Conservation (phyloP, 2,888 invertebrate species). For the Julus scanicus region DNA sequence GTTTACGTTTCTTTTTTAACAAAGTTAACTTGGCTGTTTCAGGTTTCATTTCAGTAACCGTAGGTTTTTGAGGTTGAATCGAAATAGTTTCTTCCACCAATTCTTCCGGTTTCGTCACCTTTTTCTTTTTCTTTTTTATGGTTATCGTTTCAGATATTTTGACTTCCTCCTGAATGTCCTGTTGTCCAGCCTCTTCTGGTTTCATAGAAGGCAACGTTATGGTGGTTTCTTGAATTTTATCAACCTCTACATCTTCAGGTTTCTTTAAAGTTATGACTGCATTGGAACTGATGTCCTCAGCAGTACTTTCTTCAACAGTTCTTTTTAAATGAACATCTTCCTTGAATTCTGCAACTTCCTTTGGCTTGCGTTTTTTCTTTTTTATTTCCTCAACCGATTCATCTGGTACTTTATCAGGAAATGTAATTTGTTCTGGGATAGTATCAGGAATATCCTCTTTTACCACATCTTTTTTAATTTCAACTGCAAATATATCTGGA, state of each 20-base stretch:
- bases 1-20: background rate
- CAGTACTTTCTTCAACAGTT: constrained; percentile 40
- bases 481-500: constrained; percentile 32
- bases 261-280: constrained; percentile 53
- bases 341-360: constrained; percentile 54
- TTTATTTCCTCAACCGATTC: constrained; percentile 46
- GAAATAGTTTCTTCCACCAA: constrained; percentile 47
- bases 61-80: background rate
- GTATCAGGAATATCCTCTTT: constrained; percentile 54
- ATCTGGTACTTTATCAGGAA: constrained; percentile 55
- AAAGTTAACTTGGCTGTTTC: background rate
- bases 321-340: constrained; percentile 34
- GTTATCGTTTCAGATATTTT: constrained; percentile 39
- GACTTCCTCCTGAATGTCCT: constrained; percentile 52
- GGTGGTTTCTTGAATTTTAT: constrained; percentile 6
- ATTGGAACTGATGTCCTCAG: constrained; percentile 55
- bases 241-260: constrained; percentile 32
- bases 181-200: background rate
- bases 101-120: constrained; percentile 53
- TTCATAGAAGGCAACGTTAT: background rate
- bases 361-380: constrained; percentile 49
- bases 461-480: background rate
- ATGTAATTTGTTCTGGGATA: constrained; percentile 50
- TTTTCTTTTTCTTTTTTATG: constrained; percentile 46
- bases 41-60: constrained; percentile 41